A percentile compares a stretch with the other conserved stretches of the same genome.
phyloP scores from a whole-genome alignment of 2,888 invertebrate species.

The Neuroscelio doddi region DNA sequence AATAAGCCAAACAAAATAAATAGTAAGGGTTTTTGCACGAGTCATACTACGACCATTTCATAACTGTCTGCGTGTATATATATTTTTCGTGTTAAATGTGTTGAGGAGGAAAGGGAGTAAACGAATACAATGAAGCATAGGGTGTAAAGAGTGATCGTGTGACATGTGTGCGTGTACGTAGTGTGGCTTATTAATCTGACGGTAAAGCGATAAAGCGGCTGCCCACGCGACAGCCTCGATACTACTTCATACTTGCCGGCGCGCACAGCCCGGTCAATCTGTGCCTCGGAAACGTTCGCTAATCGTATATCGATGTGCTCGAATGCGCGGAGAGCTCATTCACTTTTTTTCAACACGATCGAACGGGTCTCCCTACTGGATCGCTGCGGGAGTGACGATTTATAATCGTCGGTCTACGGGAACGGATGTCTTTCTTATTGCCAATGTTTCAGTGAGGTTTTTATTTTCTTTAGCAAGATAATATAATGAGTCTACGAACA shows the following conservation, averaged over 20 bases:
- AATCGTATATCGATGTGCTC: constrained; percentile 40
- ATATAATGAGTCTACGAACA: constrained; percentile 34
- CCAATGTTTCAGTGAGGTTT: neutral
- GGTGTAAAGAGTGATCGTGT: constrained; percentile 1
- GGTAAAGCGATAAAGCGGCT: constrained; percentile 66
- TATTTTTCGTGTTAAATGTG: constrained; percentile 1
- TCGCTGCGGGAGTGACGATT: constrained; percentile 1
- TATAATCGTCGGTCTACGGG: neutral
- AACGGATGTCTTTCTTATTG: constrained; percentile 1
- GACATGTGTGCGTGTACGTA: constrained; percentile 19
- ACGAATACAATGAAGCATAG: no score
- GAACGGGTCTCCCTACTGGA: neutral
- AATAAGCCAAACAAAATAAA: constrained; percentile 67
- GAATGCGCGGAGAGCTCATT: neutral
- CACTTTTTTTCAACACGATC: neutral
- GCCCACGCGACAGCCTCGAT: constrained; percentile 60
- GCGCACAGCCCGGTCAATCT: constrained; percentile 9
- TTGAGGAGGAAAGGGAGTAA: neutral
- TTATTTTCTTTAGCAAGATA: neutral
- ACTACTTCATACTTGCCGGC: constrained; percentile 59
- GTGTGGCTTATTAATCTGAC: constrained; percentile 65
- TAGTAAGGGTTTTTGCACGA: constrained; percentile 51
- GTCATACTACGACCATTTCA: constrained; percentile 25
- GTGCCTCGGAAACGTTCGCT: constrained; percentile 24
- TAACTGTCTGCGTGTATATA: no score